These are phyloP conservation scores for Drosophila nr. medialis DNA, from an alignment of 2,888 invertebrate genomes.

Conservation along the genomic window DNA sequence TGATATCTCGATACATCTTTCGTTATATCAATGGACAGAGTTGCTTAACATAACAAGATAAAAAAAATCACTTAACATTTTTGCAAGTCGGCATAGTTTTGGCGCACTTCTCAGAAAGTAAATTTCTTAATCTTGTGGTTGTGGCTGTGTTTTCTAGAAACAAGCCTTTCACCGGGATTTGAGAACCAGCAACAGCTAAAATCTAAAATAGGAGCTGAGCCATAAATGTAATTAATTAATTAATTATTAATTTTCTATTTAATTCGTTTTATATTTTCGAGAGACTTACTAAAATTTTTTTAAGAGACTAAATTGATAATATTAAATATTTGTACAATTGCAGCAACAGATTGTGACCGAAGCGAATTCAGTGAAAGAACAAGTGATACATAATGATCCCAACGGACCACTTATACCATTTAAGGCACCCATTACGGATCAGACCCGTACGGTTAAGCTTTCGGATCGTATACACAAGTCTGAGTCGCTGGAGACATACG, in stretches of 20 bases:
- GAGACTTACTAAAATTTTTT: not conserved
- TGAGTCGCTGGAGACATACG: constrained; percentile 66
- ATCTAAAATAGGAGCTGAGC: too few relatives aligned
- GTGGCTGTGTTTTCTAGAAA: not conserved
- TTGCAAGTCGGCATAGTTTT: not conserved
- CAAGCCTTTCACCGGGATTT: not conserved
- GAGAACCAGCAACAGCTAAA: too few relatives aligned
- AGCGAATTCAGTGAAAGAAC: not conserved
- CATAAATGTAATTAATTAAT: too few relatives aligned
- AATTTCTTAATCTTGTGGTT: not conserved
- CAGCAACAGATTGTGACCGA: not conserved
- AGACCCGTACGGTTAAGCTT: constrained; percentile 58
- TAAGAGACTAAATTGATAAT: not conserved
- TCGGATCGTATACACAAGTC: constrained; percentile 69
- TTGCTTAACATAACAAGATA: not conserved
- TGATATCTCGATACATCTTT: not conserved
- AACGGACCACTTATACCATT: constrained; percentile 51
- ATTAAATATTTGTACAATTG: not conserved
- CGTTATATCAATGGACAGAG: not conserved
- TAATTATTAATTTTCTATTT: too few relatives aligned
- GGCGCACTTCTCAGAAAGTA: not conserved
- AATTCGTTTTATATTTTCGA: too few relatives aligned
- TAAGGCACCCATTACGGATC: constrained; percentile 34
- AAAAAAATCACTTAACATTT: not conserved
- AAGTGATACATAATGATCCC: constrained; percentile 10